A percentile compares a stretch with the other conserved stretches of the same genome.
Conservation (phyloP, 2,888 invertebrate genomes). For the Philonicus albiceps region DNA sequence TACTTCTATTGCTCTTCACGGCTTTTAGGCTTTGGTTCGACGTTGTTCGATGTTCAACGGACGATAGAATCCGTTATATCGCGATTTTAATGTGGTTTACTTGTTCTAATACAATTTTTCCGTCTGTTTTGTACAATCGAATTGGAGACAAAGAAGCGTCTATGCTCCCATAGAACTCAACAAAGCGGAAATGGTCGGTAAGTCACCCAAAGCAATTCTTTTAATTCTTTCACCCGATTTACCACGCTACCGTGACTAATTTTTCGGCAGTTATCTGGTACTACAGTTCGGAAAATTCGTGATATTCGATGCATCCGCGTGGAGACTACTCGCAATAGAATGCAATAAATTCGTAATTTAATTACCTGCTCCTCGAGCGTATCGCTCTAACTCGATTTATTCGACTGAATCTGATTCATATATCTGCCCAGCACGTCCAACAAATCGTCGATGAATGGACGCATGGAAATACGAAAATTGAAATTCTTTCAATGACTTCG, state of each 20-base stretch:
- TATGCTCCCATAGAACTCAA: neutral
- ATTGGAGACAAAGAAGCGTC: neutral
- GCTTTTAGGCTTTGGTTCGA: neutral
- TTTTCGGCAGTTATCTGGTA: neutral
- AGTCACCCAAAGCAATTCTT: neutral
- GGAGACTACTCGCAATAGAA: neutral
- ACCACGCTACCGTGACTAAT: neutral
- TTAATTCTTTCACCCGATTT: neutral
- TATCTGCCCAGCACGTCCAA: neutral
- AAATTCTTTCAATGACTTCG: neutral
- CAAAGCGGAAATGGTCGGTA: neutral
- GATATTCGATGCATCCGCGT: neutral
- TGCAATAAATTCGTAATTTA: neutral
- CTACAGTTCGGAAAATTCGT: neutral
- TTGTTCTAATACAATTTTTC: neutral
- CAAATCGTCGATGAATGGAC: neutral
- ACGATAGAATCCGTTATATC: conserved; percentile 20
- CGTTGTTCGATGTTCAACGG: neutral
- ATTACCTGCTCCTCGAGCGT: neutral
- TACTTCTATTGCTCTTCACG: neutral
- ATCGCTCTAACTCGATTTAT: neutral
- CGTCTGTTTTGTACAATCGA: neutral
- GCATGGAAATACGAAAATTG: neutral
- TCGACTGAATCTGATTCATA: neutral
- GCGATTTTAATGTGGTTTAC: neutral